These are phyloP conservation scores for Mercenaria mercenaria DNA, from an alignment of 1,140 invertebrate genomes.

Conservation along the genomic window DNA sequence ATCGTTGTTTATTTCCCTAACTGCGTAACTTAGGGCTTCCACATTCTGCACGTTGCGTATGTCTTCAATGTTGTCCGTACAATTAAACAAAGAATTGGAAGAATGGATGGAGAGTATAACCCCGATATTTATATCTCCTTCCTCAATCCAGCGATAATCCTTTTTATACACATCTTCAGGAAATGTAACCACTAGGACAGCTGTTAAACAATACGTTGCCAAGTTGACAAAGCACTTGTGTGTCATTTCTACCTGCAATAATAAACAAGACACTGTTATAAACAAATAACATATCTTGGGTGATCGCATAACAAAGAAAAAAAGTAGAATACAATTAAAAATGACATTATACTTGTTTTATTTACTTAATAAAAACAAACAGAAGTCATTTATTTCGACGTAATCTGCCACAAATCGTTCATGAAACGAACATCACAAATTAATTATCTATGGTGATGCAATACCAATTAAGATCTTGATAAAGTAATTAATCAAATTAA, in stretches of 20 bases:
- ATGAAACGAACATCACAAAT: too few relatives aligned
- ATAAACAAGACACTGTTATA: neutral
- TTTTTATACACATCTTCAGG: conserved; percentile 62
- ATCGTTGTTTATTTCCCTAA: conserved; percentile 70
- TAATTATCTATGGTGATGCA: too few relatives aligned
- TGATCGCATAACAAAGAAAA: too few relatives aligned
- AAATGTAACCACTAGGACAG: neutral
- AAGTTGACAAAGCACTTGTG: neutral
- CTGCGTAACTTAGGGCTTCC: conserved; percentile 70
- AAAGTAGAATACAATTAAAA: too few relatives aligned
- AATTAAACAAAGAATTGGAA: conserved; percentile 47
- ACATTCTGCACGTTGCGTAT: conserved; percentile 65
- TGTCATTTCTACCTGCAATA: neutral
- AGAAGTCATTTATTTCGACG: too few relatives aligned
- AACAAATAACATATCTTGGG: too few relatives aligned
- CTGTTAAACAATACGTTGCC: neutral
- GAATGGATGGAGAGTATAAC: conserved; percentile 72
- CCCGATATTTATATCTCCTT: conserved; percentile 73
- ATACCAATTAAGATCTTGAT: too few relatives aligned
- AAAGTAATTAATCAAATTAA: too few relatives aligned
- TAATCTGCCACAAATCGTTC: too few relatives aligned
- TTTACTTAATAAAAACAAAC: too few relatives aligned
- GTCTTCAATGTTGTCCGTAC: conserved; percentile 48
- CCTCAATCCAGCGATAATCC: conserved; percentile 30
- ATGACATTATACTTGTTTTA: too few relatives aligned